A percentile compares a stretch with the other conserved stretches of the same genome.
Evolutionary conservation across 2,797 vertebrate genomes (phyloP).

Genomic region (Squalus acanthias): DNA sequence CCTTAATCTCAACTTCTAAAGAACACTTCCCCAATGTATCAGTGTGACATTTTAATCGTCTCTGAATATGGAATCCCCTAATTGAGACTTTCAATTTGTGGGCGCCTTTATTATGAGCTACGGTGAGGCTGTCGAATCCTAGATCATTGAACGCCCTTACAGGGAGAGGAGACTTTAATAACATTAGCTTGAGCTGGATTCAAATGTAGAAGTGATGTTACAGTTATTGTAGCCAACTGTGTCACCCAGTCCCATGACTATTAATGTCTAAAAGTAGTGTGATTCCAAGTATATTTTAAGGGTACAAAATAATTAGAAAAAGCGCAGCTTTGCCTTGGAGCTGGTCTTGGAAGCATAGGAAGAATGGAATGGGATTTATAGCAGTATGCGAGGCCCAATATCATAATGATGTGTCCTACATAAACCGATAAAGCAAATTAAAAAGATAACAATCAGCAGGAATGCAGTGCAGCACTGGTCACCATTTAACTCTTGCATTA

Average conservation of each 20-base stretch:
- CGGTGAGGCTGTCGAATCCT: not conserved
- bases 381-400: not conserved
- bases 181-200: not conserved
- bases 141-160: not conserved
- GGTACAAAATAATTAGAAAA: not conserved
- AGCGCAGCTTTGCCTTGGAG: not conserved
- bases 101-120: not conserved
- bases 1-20: too few species aligned
- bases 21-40: too few species aligned
- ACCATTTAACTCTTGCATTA: not conserved
- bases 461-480: too few species aligned
- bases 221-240: not conserved
- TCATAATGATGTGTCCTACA: not conserved
- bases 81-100: not conserved
- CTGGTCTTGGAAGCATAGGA: not conserved
- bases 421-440: not conserved
- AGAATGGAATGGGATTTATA: not conserved
- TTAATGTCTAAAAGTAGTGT: not conserved
- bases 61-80: too few species aligned
- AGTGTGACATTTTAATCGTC: too few species aligned
- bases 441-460: not conserved
- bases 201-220: not conserved
- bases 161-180: not conserved
- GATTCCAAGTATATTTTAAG: not conserved
- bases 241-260: not conserved